Base-by-base conservation (phyloP, 1,140 invertebrate species). In the Melitaea cinxia region DNA sequence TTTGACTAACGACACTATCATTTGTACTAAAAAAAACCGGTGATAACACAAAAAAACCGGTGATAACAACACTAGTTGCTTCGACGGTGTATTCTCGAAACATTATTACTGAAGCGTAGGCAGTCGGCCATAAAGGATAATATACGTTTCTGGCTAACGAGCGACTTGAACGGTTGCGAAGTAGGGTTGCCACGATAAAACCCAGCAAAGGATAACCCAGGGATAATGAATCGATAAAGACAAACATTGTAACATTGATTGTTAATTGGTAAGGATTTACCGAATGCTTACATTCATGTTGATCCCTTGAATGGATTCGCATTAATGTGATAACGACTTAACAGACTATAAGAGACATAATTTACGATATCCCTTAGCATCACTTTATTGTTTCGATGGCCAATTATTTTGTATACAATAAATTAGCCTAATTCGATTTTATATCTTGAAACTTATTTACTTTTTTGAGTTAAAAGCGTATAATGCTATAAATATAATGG, bases 61-160 rank as follows among this genome's bases (percentile, higher is more conserved):
- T 59, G 62, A 63, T 69, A 73, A 74, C 59, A 65, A 65, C 72
- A 78, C 75, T 80, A 80, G 75, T 80, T 80, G 75, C 73, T 72
- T 56, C 61, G 54, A 52, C 65, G 60, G 69, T 77, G 74, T 81
- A 72, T 75, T 65, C 64, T 68, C 72, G 69, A 59, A 73, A 72
- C 75, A 76, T 79, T 76, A 77, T 73, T 75, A 70, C 66, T 70
- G 65, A 75, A 74, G 56, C 64, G 60, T 39, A 56, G 61, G 65
- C 73, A 61, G 60, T 39, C 58, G 61, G 65, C 73, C 59, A 71
- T 82, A 78, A 80, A 75, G 70, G 73, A 77, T 80, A 77, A 75
- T 74, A 79, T 77, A 73, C 73, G 74, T 73, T 76, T 72, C 56
- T 58, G 66, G 37, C 68, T 80, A 82, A 82, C 78, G 78, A 80